Conservation (phyloP, 2,797 vertebrate genomes). For the Poeciliopsis gracilis region DNA sequence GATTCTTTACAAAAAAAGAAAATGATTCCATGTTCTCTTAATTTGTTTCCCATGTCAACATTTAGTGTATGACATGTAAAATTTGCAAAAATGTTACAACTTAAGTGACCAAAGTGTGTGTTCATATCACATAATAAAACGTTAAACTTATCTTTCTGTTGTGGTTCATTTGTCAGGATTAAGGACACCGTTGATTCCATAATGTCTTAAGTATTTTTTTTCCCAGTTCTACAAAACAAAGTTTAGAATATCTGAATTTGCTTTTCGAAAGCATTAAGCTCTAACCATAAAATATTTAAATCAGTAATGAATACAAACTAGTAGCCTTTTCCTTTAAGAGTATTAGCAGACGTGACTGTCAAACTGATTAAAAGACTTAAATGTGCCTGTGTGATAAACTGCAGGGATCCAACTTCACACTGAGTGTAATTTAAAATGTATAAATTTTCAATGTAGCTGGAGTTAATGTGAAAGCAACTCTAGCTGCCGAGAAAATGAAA, state of each 20-base stretch:
- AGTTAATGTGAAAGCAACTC: no score
- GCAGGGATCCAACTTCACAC: no score
- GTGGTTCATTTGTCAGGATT: background rate
- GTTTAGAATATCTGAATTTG: background rate
- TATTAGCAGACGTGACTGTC: background rate
- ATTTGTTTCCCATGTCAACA: background rate
- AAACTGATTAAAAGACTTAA: background rate
- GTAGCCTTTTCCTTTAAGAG: background rate
- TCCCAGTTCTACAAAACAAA: background rate
- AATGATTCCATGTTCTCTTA: constrained; percentile 1
- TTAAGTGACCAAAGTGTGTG: background rate
- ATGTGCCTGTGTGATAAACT: no score
- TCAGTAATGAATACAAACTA: background rate
- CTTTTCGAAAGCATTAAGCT: background rate
- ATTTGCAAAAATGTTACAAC: background rate
- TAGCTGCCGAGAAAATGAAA: no score
- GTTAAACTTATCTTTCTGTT: background rate
- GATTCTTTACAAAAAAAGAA: background rate
- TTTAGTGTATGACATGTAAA: background rate
- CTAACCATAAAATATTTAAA: background rate
- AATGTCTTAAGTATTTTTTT: background rate
- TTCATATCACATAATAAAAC: background rate
- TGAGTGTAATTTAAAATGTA: no score
- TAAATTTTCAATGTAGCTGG: no score
- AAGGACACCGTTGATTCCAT: background rate